Evolutionary conservation across 2,797 vertebrate species (phyloP).

Genomic region (Gymnodraco acuticeps): DNA sequence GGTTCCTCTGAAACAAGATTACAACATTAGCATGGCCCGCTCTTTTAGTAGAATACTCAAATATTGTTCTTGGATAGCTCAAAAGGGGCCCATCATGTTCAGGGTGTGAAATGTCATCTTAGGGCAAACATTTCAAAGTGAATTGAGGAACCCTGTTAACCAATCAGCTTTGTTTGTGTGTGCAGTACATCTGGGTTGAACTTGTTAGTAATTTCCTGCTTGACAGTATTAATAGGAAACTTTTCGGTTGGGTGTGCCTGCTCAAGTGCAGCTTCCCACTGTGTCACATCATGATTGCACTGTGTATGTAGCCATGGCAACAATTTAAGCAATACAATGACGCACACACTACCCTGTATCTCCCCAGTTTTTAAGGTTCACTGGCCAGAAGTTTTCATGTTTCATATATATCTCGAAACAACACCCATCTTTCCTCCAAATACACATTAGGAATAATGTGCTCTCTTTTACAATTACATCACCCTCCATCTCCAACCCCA

Average conservation of each 20-base stretch:
- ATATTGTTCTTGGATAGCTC: no score
- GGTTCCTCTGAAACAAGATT: not conserved
- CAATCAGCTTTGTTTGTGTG: conserved; percentile 19
- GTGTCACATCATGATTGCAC: conserved; percentile 41
- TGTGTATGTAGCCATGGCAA: conserved; percentile 58
- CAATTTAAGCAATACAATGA: conserved; percentile 38
- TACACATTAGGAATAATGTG: not conserved
- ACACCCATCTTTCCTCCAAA: not conserved
- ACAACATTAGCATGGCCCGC: not conserved
- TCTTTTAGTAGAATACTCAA: not conserved
- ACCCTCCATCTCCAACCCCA: not conserved
- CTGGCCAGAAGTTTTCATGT: not conserved
- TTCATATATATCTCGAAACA: not conserved
- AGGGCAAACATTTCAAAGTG: not conserved
- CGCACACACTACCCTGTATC: not conserved
- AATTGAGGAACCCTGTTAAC: not conserved
- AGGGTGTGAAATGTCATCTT: not conserved
- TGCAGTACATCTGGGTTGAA: conserved; percentile 10
- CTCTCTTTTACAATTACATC: not conserved
- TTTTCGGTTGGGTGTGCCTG: conserved; percentile 68
- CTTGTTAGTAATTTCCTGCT: conserved; percentile 74
- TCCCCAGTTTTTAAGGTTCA: not conserved
- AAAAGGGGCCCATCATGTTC: no score
- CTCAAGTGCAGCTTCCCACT: conserved; percentile 38
- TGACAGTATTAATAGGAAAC: conserved; percentile 55